phyloP scores from a whole-genome alignment of 2,888 invertebrate species.

The Platerodrilus igneus region DNA sequence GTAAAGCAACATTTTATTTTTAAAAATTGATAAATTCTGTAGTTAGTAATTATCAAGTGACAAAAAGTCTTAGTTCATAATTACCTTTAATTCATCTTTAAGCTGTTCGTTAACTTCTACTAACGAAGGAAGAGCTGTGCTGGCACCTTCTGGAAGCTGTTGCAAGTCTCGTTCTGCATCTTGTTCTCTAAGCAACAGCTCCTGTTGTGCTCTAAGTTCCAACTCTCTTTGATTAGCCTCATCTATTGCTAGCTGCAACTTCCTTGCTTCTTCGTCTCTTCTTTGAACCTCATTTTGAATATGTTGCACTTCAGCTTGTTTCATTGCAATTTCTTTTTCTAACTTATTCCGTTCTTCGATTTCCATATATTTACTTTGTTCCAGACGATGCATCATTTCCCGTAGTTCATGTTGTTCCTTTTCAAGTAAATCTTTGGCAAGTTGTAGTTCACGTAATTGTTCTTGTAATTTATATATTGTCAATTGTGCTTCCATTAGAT shows the following conservation, averaged over 20 bases:
- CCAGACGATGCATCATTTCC: slow-evolving; percentile 84
- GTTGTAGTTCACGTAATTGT: slow-evolving; percentile 81
- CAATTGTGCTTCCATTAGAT: slow-evolving; percentile 74
- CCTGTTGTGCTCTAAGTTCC: slow-evolving; percentile 31
- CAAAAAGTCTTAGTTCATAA: too few relatives aligned
- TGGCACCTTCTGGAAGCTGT: slow-evolving; percentile 35
- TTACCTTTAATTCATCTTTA: slow-evolving; percentile 42
- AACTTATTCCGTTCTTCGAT: slow-evolving; percentile 73
- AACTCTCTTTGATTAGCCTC: slow-evolving; percentile 36
- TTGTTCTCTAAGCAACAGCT: slow-evolving; percentile 28
- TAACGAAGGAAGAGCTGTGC: slow-evolving; percentile 39
- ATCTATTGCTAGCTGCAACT: slow-evolving; percentile 42
- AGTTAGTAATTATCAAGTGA: too few relatives aligned
- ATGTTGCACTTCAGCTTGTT: slow-evolving; percentile 57
- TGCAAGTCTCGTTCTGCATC: slow-evolving; percentile 32
- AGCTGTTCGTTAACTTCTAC: slow-evolving; percentile 40
- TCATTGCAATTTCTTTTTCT: slow-evolving; percentile 80
- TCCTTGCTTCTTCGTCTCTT: slow-evolving; percentile 39
- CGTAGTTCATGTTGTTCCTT: slow-evolving; percentile 77
- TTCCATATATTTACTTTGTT: slow-evolving; percentile 88
- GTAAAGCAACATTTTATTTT: too few relatives aligned
- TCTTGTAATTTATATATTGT: slow-evolving; percentile 80
- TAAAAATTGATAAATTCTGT: too few relatives aligned
- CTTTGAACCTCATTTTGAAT: slow-evolving; percentile 38
- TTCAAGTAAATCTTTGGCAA: slow-evolving; percentile 84